These are phyloP conservation scores for Oedothorax gibbosus DNA, from an alignment of 1,140 invertebrate species.

Conservation along the genomic window DNA sequence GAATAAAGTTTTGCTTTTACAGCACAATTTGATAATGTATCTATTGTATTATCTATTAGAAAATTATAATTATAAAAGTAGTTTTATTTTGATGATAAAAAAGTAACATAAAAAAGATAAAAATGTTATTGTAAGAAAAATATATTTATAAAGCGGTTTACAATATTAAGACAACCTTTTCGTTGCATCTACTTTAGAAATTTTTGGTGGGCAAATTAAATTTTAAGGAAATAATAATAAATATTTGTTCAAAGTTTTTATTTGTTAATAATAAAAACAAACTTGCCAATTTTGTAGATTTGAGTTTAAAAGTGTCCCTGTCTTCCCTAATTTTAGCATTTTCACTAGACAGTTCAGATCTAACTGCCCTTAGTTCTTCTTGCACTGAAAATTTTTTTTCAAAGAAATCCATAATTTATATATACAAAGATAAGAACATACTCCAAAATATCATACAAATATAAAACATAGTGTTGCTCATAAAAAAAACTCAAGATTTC, in stretches of 20 bases:
- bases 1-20: too few species aligned
- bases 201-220: too few species aligned
- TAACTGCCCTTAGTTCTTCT: constrained; percentile 24
- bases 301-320: constrained; percentile 44
- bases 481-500: neutral
- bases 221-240: too few species aligned
- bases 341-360: constrained; percentile 27
- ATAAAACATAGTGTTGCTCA: neutral
- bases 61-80: too few species aligned
- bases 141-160: too few species aligned
- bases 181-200: too few species aligned
- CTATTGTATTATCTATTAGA: too few species aligned
- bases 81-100: too few species aligned
- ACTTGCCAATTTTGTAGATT: constrained; percentile 40
- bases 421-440: neutral
- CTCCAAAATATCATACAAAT: neutral
- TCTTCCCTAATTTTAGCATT: constrained; percentile 37
- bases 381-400: constrained; percentile 36
- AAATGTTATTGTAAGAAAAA: too few species aligned
- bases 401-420: neutral
- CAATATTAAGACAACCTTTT: too few species aligned
- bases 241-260: neutral
- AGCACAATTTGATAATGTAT: too few species aligned
- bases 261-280: neutral
- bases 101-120: too few species aligned